Evolutionary conservation across 2,888 invertebrate species (phyloP), one percentile per base, ranked within the genome.

Genomic region (Nemoura dubitans): DNA sequence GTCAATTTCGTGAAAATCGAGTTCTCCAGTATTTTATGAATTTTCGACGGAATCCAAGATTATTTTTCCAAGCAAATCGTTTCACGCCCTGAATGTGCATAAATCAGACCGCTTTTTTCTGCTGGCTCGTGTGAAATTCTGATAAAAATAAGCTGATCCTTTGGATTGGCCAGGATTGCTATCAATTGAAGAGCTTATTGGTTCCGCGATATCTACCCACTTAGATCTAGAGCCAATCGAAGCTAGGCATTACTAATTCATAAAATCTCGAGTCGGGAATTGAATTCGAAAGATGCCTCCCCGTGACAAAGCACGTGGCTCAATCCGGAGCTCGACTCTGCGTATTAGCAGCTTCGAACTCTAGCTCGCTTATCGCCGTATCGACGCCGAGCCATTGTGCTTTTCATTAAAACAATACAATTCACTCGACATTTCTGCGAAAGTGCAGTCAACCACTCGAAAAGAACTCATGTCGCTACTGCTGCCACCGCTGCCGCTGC

Each of bases 381-480:
- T 30, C 27, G 30, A 81, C 78, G 27, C 42, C 10, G 5, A 29
- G n/a, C 21, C 30, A 30, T 81, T 81, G 30, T 30, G 81, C 81
- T 30, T 81, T 30, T 81, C 81, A 81, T 28, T 81, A 30, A 81
- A 81, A 81, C 81, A 81, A 81, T 81, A 81, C 81, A 81, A 81
- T 81, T 78, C 27, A 59, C 59, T 59, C 59, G 59, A 59, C 14
- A 78, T 78, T 78, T 27, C 27, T 27, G 26, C 78, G 29, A 30
- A 29, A 81, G 81, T 30, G 81, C 81, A 81, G 81, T n/a, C 84
- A 76, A 27, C 59, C 84, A 59, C 76, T 83, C 30, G 82, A 82
- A 36, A 82, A 82, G 43, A 43, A 43, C 83, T 28, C 81, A 28
- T n/a, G 81, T 28, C 30, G 30, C 14, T 78, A 25, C 76, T 76